Percentiles rank a stretch among this genome's conserved stretches.
Conservation (phyloP, 2,888 invertebrate genomes). For the Nemotelus pantherinus region DNA sequence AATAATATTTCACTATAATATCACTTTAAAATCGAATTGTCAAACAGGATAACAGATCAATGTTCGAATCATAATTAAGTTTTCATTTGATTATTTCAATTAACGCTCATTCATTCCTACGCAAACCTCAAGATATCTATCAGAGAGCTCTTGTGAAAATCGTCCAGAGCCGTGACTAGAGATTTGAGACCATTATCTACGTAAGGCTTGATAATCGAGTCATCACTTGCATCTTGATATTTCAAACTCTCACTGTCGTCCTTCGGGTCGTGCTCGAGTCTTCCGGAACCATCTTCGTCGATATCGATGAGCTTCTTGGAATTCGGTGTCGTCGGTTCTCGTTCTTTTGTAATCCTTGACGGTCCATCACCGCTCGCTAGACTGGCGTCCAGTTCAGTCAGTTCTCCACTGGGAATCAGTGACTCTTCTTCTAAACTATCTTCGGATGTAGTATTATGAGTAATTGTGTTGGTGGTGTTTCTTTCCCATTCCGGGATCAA, state of each 20-base stretch:
- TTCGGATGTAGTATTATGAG: slow-evolving; percentile 35
- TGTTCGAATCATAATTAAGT: too few species aligned
- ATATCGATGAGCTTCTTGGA: slow-evolving; percentile 49
- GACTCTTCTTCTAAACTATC: slow-evolving; percentile 41
- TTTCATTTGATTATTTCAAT: not conserved
- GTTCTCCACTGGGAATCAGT: slow-evolving; percentile 51
- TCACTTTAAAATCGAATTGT: too few species aligned
- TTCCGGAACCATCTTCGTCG: slow-evolving; percentile 57
- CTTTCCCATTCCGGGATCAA: slow-evolving; percentile 49
- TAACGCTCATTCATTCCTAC: not conserved
- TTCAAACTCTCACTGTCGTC: slow-evolving; percentile 61
- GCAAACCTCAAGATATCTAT: not conserved
- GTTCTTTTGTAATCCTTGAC: slow-evolving; percentile 44
- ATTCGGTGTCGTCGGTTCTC: slow-evolving; percentile 59
- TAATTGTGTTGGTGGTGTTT: slow-evolving; percentile 43
- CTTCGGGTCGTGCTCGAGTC: slow-evolving; percentile 57
- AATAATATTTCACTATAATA: too few species aligned
- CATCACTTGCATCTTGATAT: slow-evolving; percentile 54
- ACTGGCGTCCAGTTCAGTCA: slow-evolving; percentile 52
- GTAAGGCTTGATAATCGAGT: slow-evolving; percentile 2
- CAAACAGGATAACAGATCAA: too few species aligned
- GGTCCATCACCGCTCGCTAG: slow-evolving; percentile 51
- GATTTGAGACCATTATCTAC: slow-evolving; percentile 7
- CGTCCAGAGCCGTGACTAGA: slow-evolving; percentile 2
- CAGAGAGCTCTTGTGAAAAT: slow-evolving; percentile 11